Conservation (phyloP, 30 jellyfish, hydroid and myxozoan species). For the Turritopsis dohrnii region DNA sequence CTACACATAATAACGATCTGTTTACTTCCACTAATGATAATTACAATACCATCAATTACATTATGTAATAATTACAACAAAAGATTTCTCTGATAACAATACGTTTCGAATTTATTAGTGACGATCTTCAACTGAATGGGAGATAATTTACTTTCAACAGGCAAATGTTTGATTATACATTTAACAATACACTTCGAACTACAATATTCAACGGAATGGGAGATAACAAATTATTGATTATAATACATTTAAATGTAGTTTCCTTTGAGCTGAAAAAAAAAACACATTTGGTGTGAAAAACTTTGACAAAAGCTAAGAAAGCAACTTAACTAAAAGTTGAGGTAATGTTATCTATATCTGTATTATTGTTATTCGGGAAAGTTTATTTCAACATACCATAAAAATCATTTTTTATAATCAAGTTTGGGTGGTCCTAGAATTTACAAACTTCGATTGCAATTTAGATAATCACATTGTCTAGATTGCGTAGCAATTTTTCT, state of each 20-base stretch:
- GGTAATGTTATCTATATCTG: neutral
- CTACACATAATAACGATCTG: neutral
- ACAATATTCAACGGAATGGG: too few relatives aligned
- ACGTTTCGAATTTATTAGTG: neutral
- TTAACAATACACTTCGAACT: neutral
- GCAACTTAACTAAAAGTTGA: too few relatives aligned
- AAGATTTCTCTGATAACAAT: neutral
- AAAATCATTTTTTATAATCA: neutral
- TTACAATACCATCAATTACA: neutral
- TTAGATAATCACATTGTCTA: neutral
- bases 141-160: too few relatives aligned
- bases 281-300: too few relatives aligned
- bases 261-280: too few relatives aligned
- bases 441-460: neutral
- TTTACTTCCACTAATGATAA: neutral
- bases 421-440: neutral
- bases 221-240: too few relatives aligned
- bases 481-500: neutral
- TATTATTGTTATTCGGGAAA: neutral
- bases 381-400: too few relatives aligned
- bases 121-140: neutral
- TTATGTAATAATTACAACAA: neutral
- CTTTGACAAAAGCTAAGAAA: too few relatives aligned
- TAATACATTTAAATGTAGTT: too few relatives aligned
- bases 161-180: too few relatives aligned